Evolutionary conservation across 2,113 vertebrate species (phyloP).

Genomic region (Lonchura striata): DNA sequence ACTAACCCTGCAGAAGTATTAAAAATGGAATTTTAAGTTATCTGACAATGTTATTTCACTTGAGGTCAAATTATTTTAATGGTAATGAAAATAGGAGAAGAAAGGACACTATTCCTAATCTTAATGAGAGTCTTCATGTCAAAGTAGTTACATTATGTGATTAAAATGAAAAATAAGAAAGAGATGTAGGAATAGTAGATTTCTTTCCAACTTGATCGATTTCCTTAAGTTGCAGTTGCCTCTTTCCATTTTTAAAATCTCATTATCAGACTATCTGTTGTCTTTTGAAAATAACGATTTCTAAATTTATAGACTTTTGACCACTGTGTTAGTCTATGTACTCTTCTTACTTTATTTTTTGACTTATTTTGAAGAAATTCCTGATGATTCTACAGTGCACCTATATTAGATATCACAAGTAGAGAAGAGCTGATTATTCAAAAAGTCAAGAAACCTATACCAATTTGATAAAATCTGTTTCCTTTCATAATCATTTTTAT

Average conservation of each 20-base stretch:
- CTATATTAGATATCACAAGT: neutral
- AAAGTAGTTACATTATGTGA: neutral
- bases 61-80: conserved; percentile 43
- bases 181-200: neutral
- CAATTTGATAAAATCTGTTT: neutral
- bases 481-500: neutral
- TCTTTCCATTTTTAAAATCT: neutral
- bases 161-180: neutral
- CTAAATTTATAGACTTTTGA: neutral
- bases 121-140: neutral
- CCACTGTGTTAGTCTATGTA: neutral
- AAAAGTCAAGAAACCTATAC: neutral
- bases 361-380: neutral
- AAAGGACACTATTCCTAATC: neutral
- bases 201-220: neutral
- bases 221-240: neutral
- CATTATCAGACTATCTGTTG: neutral
- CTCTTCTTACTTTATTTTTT: neutral
- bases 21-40: conserved; percentile 36
- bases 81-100: neutral
- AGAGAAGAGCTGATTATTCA: neutral
- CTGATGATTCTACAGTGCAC: neutral
- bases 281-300: neutral
- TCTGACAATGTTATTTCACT: conserved; percentile 47
- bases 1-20: conserved; percentile 25